phyloP scores from a whole-genome alignment of 2,113 vertebrate species.

The Narcine bancroftii region DNA sequence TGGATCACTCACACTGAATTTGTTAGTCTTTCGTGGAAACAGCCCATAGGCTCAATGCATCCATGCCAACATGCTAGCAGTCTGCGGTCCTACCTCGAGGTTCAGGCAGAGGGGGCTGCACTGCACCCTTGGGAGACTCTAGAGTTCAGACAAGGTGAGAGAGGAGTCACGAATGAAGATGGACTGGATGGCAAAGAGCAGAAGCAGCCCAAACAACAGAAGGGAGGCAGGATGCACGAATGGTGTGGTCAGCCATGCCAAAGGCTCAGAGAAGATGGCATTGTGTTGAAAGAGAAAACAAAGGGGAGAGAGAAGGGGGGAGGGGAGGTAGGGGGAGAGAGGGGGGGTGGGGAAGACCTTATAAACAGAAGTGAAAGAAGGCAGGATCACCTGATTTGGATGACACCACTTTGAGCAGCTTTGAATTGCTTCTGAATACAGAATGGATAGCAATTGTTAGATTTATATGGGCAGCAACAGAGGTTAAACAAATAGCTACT shows the following conservation, averaged over 20 bases:
- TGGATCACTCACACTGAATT: background rate
- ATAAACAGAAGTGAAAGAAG: background rate
- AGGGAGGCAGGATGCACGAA: background rate
- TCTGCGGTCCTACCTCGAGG: too few species aligned
- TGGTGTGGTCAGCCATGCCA: background rate
- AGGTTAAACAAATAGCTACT: background rate
- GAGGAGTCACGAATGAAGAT: background rate
- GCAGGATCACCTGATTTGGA: background rate
- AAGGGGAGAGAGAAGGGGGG: background rate
- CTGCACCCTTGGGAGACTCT: background rate
- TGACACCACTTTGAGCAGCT: background rate
- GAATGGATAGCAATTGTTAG: background rate
- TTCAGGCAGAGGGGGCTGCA: background rate
- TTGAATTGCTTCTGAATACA: background rate
- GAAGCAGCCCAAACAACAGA: background rate
- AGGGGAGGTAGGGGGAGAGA: too few species aligned
- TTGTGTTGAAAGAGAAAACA: background rate
- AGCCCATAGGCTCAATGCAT: too few species aligned
- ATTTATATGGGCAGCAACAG: background rate
- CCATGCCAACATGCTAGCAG: too few species aligned
- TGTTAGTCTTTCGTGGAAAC: background rate
- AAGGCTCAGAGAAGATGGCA: background rate
- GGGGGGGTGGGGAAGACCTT: background rate
- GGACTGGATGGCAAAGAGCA: background rate
- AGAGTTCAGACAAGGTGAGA: background rate